Evolutionary conservation across 2,888 invertebrate species (phyloP), one percentile per base, ranked within the genome.

Genomic region (Erannis defoliaria): DNA sequence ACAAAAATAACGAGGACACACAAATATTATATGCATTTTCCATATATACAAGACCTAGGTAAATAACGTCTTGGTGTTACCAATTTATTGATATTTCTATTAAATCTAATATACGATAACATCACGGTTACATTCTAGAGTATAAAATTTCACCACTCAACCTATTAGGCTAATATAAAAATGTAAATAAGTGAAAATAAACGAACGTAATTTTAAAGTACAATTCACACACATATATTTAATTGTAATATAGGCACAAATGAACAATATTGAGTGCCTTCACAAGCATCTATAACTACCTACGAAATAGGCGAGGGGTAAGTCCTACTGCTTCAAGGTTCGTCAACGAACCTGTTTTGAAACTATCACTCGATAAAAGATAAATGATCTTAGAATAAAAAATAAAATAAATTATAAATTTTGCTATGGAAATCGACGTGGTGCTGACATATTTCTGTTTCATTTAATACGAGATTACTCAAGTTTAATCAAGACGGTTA

Each of bases 241-340:
- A 83, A 83, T 82, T 80, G 77, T 85, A 82, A 80, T 81, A 85
- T 86, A 90, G 90, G 90, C 90, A 90, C 90, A 84, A 86, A 88
- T 86, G 86, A 89, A 89, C 85, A 82, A 77, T 84, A 80, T 79
- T 75, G 75, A 81, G 87, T 85, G 86, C 85, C 84, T 64, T 72
- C 55, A 57, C 67, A 80, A 80, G 80, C 84, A 78, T 84, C 81
- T 72, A 76, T 51, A 76, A 79, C 85, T 89, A 89, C 78, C 81
- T 86, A 83, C 55, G 74, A 65, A 78, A 81, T 85, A 86, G 88
- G 90, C 90, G 91, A 90, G 90, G 90, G 89, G 71, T 90, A 71
- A 81, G 81, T 91, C 90, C 90, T 90, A 90, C 90, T 78, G 70
- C 72, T 74, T 74, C 71, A 68, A 62, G 62, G 71, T 62, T 67